A percentile compares a stretch with the other conserved stretches of the same genome.
phyloP scores from a whole-genome alignment of 2,113 vertebrate species.

The Natator depressus region DNA sequence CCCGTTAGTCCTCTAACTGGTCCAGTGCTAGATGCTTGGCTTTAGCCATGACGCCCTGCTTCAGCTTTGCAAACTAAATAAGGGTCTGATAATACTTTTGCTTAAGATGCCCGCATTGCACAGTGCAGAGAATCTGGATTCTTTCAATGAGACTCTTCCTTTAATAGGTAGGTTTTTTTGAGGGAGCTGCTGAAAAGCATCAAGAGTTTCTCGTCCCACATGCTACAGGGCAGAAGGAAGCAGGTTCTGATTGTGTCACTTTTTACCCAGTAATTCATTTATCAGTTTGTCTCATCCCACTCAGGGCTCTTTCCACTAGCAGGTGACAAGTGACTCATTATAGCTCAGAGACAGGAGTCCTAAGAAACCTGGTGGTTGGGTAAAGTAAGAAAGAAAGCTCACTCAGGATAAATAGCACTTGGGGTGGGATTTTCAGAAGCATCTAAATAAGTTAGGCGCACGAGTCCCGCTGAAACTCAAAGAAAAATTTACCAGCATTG shows the following conservation, averaged over 20 bases:
- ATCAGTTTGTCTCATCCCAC: background rate
- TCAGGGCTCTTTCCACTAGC: background rate
- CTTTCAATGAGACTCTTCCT: background rate
- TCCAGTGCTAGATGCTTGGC: background rate
- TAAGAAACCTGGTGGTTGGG: background rate
- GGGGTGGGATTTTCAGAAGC: background rate
- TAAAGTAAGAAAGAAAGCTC: background rate
- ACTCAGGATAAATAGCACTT: background rate
- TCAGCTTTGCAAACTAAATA: background rate
- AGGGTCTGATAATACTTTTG: background rate
- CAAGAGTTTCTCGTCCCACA: background rate
- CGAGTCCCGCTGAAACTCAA: background rate
- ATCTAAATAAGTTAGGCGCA: background rate
- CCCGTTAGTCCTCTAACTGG: background rate
- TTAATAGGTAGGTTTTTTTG: background rate
- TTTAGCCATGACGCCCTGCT: background rate
- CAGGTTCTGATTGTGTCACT: background rate
- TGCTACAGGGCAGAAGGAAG: background rate
- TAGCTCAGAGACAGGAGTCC: background rate
- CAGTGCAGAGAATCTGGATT: background rate
- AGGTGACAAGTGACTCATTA: background rate
- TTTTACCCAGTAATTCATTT: background rate
- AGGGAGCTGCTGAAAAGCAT: background rate
- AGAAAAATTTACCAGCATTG: background rate
- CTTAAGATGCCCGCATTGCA: background rate